These are phyloP conservation scores for Lordiphosa fenestrarum DNA, from an alignment of 2,888 invertebrate genomes.

Conservation along the genomic window DNA sequence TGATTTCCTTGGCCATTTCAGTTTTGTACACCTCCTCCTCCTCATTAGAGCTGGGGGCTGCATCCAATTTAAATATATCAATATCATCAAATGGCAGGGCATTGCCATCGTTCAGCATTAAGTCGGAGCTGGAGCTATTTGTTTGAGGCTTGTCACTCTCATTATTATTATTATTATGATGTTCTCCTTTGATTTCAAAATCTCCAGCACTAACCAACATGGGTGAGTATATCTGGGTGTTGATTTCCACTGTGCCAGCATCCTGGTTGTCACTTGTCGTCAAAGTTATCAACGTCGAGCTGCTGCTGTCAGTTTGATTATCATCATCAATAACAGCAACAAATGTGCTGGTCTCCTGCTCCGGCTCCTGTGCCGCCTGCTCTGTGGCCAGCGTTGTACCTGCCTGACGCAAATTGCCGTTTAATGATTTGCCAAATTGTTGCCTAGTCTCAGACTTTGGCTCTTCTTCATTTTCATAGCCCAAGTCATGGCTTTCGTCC, in stretches of 20 bases:
- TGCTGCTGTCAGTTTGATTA: constrained; percentile 72
- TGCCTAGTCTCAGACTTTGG: constrained; percentile 33
- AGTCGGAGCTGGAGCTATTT: constrained; percentile 57
- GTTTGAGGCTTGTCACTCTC: constrained; percentile 64
- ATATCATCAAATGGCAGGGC: constrained; percentile 71
- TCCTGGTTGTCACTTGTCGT: constrained; percentile 49
- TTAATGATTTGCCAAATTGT: constrained; percentile 78
- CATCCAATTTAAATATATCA: constrained; percentile 78
- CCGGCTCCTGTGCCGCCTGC: constrained; percentile 9
- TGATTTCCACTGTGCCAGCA: constrained; percentile 60
- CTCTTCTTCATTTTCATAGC: constrained; percentile 39
- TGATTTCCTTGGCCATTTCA: constrained; percentile 19
- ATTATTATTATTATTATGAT: constrained; percentile 59
- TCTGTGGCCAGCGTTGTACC: constrained; percentile 61
- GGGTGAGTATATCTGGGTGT: constrained; percentile 43
- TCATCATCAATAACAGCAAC: constrained; percentile 67
- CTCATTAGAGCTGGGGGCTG: constrained; percentile 49
- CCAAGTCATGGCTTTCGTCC: constrained; percentile 60
- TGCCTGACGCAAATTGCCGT: constrained; percentile 73
- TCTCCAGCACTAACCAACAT: constrained; percentile 65
- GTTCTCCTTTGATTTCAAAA: constrained; percentile 69
- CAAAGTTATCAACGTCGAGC: constrained; percentile 35
- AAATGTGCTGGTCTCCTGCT: constrained; percentile 40
- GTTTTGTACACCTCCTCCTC: constrained; percentile 77
- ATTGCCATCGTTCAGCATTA: constrained; percentile 75